A percentile compares a stretch with the other conserved stretches of the same genome.
Evolutionary conservation across 1,140 invertebrate genomes (phyloP).

Genomic region (Hypothenemus hampei): DNA sequence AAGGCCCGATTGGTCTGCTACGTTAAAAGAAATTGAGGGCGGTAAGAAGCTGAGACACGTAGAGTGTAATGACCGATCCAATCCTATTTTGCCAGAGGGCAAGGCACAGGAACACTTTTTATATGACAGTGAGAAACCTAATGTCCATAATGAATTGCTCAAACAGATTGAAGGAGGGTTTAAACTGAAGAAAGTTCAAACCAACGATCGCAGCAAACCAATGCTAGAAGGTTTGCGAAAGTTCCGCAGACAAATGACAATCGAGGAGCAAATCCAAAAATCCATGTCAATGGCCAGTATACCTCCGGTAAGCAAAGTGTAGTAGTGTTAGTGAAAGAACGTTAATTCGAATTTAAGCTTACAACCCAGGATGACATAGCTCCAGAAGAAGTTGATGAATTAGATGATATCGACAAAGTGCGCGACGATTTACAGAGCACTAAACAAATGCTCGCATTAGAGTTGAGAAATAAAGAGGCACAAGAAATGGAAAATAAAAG

Average conservation of each 20-base stretch:
- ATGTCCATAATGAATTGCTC: slow-evolving; percentile 75
- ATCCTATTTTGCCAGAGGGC: slow-evolving; percentile 56
- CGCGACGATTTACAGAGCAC: slow-evolving; percentile 85
- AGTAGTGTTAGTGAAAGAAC: neutral
- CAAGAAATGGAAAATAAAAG: slow-evolving; percentile 82
- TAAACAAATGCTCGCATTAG: slow-evolving; percentile 82
- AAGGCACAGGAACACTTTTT: slow-evolving; percentile 68
- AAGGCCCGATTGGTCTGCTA: slow-evolving; percentile 79
- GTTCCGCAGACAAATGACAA: slow-evolving; percentile 81
- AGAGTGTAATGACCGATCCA: slow-evolving; percentile 72
- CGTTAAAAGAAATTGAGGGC: slow-evolving; percentile 85
- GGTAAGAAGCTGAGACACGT: slow-evolving; percentile 74
- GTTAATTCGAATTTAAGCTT: neutral
- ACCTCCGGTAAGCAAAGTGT: slow-evolving; percentile 36
- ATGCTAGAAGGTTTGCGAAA: slow-evolving; percentile 77
- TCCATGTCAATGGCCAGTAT: slow-evolving; percentile 61
- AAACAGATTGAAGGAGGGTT: slow-evolving; percentile 78
- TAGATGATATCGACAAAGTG: slow-evolving; percentile 87
- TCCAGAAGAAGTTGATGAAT: slow-evolving; percentile 67
- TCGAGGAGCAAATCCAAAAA: slow-evolving; percentile 81
- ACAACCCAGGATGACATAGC: slow-evolving; percentile 42
- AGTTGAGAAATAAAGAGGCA: slow-evolving; percentile 79
- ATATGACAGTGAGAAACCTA: slow-evolving; percentile 84
- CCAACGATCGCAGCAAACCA: slow-evolving; percentile 82
- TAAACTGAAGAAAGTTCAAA: slow-evolving; percentile 68